phyloP scores from a whole-genome alignment of 2,113 vertebrate genomes.

The Epinephelus fuscoguttatus region DNA sequence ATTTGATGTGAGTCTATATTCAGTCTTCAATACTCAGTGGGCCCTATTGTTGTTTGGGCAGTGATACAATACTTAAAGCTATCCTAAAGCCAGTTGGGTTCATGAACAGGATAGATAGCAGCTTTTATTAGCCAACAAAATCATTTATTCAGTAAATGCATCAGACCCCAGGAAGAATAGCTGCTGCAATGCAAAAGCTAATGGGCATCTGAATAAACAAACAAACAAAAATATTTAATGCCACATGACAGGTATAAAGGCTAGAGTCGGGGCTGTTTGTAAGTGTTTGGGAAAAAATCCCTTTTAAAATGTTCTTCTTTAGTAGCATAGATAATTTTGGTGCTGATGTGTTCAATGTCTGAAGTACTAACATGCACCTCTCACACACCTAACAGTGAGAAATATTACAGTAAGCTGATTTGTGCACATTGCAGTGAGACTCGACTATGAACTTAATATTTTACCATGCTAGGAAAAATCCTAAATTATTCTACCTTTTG shows the following conservation, averaged over 20 bases:
- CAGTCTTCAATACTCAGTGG: conserved; percentile 2
- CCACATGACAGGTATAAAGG: background rate
- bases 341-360: background rate
- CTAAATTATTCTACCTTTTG: background rate
- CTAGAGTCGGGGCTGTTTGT: background rate
- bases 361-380: conserved; percentile 15
- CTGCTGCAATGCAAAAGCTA: too few species aligned
- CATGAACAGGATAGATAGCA: background rate
- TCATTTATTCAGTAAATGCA: conserved; percentile 1
- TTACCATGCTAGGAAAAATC: background rate
- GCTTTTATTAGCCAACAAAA: too few species aligned
- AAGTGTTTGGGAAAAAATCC: background rate
- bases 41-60: background rate
- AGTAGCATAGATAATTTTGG: background rate
- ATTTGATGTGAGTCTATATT: conserved; percentile 13
- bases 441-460: background rate
- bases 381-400: background rate
- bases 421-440: background rate
- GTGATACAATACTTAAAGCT: background rate
- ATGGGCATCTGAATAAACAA: too few species aligned
- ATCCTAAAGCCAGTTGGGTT: background rate
- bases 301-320: background rate
- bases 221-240: background rate
- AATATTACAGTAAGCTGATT: background rate
- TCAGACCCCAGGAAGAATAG: too few species aligned